Conservation (phyloP, 2,797 vertebrate species). For the Iguana delicatissima region DNA sequence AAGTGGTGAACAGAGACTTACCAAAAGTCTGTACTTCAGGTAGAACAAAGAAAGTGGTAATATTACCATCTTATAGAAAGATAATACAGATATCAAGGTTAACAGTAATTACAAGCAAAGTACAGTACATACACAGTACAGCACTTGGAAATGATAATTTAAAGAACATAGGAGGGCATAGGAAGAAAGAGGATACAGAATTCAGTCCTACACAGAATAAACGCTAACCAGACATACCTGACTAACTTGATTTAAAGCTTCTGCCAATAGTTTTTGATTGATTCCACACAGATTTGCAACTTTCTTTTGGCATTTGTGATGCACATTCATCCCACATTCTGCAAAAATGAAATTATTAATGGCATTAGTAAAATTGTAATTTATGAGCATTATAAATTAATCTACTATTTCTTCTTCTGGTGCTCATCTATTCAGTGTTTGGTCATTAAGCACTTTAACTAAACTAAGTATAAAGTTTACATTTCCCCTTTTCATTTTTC, state of each 20-base stretch:
- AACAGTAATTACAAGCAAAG: background rate
- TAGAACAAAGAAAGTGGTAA: background rate
- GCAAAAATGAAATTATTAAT: conserved; percentile 26
- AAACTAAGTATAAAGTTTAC: background rate
- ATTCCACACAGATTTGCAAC: conserved; percentile 98
- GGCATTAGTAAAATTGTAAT: background rate
- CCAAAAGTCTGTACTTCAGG: background rate
- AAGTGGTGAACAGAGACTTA: background rate
- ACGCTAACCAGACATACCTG: conserved; percentile 79
- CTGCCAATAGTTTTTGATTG: conserved; percentile 97
- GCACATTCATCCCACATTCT: conserved; percentile 96
- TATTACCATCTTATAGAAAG: background rate
- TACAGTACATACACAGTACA: background rate
- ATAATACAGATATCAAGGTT: background rate
- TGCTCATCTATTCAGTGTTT: background rate
- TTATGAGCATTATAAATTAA: background rate
- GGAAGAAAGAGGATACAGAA: background rate
- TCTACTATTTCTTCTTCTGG: background rate
- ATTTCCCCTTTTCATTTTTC: background rate
- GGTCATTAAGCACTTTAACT: background rate
- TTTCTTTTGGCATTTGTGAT: conserved; percentile 92
- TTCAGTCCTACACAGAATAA: background rate
- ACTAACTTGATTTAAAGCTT: conserved; percentile 92
- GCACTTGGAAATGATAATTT: background rate
- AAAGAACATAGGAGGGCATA: background rate